Percentiles rank a stretch among this genome's conserved stretches.
Conservation (phyloP, 2,888 invertebrate species). For the Mylabris sibirica region DNA sequence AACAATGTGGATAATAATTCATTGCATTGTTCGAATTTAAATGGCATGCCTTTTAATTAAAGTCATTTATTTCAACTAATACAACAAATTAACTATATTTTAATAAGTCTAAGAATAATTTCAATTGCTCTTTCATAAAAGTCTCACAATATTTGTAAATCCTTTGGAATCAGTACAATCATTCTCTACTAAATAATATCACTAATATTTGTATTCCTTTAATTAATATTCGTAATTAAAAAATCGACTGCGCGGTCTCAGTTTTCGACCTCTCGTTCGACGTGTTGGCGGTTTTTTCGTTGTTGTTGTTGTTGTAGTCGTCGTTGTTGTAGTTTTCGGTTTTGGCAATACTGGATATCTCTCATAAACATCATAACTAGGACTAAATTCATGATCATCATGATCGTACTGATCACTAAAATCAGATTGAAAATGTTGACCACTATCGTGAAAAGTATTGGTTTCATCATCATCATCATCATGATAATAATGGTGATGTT, state of each 20-base stretch:
- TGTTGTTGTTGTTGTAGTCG: neutral
- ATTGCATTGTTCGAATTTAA: too few relatives aligned
- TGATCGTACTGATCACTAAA: conserved; percentile 15
- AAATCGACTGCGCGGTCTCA: too few relatives aligned
- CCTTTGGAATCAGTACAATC: neutral
- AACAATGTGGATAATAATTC: too few relatives aligned
- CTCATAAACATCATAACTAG: conserved; percentile 23
- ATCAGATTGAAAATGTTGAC: conserved; percentile 12
- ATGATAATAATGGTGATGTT: conserved; percentile 36
- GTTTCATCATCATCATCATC: conserved; percentile 30
- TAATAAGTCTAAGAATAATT: too few relatives aligned
- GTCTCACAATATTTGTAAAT: neutral
- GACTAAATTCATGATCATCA: conserved; percentile 5
- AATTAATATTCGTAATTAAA: too few relatives aligned
- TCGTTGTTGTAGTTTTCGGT: neutral
- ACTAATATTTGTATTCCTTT: neutral
- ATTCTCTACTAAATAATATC: neutral
- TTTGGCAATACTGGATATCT: conserved; percentile 15
- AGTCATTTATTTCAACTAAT: too few relatives aligned
- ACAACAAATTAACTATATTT: too few relatives aligned
- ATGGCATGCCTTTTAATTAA: too few relatives aligned
- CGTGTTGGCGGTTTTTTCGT: neutral
- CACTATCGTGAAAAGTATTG: conserved; percentile 16
- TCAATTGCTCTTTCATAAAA: too few relatives aligned
- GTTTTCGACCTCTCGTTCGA: too few relatives aligned